Conservation (phyloP, 92 coral and sea anemone genomes). For the Parazoanthus darwini region DNA sequence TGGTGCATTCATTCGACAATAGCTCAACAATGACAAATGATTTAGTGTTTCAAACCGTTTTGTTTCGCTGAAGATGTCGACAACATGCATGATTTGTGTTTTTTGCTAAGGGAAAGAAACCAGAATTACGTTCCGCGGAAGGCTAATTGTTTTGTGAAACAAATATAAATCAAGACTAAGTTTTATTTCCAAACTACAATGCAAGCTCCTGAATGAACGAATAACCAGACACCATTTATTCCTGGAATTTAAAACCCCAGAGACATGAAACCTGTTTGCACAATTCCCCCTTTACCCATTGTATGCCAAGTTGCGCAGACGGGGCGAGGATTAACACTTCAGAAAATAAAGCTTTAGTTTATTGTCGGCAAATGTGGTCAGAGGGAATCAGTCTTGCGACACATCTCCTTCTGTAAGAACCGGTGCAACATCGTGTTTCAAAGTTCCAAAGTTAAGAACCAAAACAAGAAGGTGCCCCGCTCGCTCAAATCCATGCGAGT, state of each 20-base stretch:
- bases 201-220: not conserved
- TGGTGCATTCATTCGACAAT: not conserved
- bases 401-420: not conserved
- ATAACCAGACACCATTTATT: not conserved
- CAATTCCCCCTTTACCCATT: not conserved
- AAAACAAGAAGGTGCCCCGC: not conserved
- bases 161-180: not conserved
- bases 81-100: not conserved
- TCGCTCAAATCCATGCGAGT: constrained; percentile 33
- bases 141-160: not conserved
- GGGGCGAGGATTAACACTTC: not conserved
- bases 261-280: not conserved
- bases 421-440: constrained; percentile 8
- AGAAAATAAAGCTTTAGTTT: not conserved
- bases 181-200: not conserved
- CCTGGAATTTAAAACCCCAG: not conserved
- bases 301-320: not conserved
- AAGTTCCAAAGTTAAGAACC: constrained; percentile 1
- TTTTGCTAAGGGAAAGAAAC: not conserved
- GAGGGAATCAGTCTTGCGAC: not conserved
- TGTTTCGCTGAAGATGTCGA: not conserved
- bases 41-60: not conserved
- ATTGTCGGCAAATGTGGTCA: not conserved
- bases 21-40: not conserved
- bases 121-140: not conserved